phyloP scores from a whole-genome alignment of 2,113 vertebrate genomes.

The Pithys albifrons region DNA sequence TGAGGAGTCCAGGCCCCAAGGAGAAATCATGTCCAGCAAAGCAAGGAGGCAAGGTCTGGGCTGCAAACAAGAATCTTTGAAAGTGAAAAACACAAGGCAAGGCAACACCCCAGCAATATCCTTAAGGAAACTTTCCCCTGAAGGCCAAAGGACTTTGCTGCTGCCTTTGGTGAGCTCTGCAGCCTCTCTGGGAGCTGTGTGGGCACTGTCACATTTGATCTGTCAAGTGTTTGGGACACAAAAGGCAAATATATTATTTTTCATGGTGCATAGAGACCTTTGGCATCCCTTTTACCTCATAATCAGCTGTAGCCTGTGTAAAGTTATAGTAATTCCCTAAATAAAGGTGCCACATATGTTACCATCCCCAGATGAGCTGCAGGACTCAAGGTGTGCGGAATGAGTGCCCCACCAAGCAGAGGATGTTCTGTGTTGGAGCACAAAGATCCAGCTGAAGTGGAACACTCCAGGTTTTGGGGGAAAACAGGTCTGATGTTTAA shows the following conservation, averaged over 20 bases:
- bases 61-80: background rate
- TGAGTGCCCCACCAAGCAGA: background rate
- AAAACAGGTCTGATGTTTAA: background rate
- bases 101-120: background rate
- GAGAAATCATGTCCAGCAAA: background rate
- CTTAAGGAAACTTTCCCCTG: background rate
- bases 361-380: accelerated
- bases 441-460: background rate
- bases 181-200: background rate
- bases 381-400: accelerated
- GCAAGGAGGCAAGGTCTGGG: accelerated
- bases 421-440: background rate
- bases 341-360: background rate
- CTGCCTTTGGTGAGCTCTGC: background rate
- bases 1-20: background rate
- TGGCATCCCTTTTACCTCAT: background rate
- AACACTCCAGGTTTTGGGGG: background rate
- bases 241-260: background rate
- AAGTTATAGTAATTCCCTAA: background rate
- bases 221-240: background rate
- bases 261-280: background rate
- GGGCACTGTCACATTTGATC: background rate
- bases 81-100: background rate
- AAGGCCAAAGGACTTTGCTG: background rate
- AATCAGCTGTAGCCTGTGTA: background rate